These are phyloP conservation scores for Eunapius fragilis DNA, from an alignment of 37 sponge, comb jelly and placozoan genomes.

Conservation along the genomic window DNA sequence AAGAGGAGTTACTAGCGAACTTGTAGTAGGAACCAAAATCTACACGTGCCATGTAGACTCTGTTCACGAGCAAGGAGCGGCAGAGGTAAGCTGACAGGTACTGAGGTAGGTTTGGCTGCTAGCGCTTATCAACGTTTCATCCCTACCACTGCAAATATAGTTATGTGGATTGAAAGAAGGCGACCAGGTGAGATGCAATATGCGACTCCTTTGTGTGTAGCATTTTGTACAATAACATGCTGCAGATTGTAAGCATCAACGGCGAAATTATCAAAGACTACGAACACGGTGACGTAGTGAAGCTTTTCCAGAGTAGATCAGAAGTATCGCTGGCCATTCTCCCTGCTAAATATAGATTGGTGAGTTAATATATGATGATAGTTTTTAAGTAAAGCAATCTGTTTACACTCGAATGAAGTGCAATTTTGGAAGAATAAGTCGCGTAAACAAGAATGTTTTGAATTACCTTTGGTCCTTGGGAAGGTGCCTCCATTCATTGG, in stretches of 20 bases:
- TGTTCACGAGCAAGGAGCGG: conserved; percentile 42
- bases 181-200: conserved; percentile 33
- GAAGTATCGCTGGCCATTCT: conserved; percentile 23
- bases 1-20: conserved; percentile 53
- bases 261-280: conserved; percentile 32
- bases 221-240: background rate
- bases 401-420: conserved; percentile 6
- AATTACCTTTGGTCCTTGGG: conserved; percentile 46
- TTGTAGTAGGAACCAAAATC: conserved; percentile 26
- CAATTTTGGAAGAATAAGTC: conserved; percentile 21
- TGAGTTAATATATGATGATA: background rate
- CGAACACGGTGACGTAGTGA: conserved; percentile 44
- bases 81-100: conserved; percentile 26
- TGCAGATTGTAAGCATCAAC: conserved; percentile 63
- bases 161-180: conserved; percentile 43
- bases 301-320: conserved; percentile 39
- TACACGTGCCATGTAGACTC: conserved; percentile 56
- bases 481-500: conserved; percentile 30
- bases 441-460: background rate
- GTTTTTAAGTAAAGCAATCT: background rate
- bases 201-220: background rate
- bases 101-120: conserved; percentile 1
- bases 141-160: conserved; percentile 2
- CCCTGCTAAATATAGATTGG: conserved; percentile 32
- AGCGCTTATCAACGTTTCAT: background rate